Percentiles rank a stretch among this genome's conserved stretches.
phyloP scores from a whole-genome alignment of 2,797 vertebrate genomes.

The Pantherophis alleghaniensis region DNA sequence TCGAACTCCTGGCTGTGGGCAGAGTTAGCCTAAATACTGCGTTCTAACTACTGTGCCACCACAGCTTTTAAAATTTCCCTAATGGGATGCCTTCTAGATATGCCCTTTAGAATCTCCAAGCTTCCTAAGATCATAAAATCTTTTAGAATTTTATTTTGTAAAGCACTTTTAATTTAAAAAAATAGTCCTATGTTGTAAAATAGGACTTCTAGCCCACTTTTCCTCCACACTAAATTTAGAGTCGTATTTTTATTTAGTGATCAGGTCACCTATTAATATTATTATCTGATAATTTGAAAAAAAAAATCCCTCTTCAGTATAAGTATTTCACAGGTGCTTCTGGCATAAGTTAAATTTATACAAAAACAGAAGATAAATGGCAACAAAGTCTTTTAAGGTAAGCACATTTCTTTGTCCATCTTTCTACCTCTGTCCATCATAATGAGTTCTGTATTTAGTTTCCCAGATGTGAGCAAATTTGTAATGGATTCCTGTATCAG shows the following conservation, averaged over 20 bases:
- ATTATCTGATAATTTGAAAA: neutral
- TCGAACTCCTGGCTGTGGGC: neutral
- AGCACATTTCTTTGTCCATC: neutral
- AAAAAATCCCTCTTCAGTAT: neutral
- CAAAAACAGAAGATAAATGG: neutral
- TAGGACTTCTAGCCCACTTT: neutral
- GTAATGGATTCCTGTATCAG: constrained; percentile 49
- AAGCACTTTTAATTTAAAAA: neutral
- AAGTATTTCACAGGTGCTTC: neutral
- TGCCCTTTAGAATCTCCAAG: neutral
- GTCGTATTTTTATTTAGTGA: neutral
- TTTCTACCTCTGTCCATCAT: neutral
- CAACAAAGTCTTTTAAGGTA: neutral
- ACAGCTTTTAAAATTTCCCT: neutral
- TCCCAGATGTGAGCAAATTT: neutral
- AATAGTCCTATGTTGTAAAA: neutral
- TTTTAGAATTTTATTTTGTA: neutral
- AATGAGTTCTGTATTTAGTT: neutral
- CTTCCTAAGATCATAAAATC: neutral
- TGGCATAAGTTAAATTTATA: neutral
- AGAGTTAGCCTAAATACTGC: neutral
- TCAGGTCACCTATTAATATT: neutral
- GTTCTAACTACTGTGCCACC: neutral
- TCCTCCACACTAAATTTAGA: neutral
- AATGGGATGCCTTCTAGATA: neutral